Percentiles rank a stretch among this genome's conserved stretches.
These are phyloP conservation scores for Gonatopus flavifemur DNA, from an alignment of 1,140 invertebrate genomes.

Conservation along the genomic window DNA sequence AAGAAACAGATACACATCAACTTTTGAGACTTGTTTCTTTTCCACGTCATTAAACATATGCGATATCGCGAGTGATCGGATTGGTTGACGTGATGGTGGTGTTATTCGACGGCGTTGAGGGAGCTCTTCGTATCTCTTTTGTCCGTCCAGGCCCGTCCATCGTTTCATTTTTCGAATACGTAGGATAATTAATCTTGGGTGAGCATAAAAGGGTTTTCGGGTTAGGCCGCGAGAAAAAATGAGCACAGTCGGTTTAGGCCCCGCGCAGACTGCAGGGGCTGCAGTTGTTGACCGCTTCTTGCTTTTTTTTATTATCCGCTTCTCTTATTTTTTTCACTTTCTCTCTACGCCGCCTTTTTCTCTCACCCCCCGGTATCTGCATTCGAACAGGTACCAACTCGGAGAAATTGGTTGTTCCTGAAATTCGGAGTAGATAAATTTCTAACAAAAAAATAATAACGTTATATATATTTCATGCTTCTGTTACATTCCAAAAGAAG, in stretches of 20 bases:
- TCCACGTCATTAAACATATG: too few species aligned
- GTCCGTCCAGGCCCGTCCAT: too few species aligned
- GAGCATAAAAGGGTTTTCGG: conserved; percentile 58
- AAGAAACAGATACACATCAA: too few species aligned
- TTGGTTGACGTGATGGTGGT: neutral
- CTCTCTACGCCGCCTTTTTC: conserved; percentile 19
- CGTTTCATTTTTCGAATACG: conserved; percentile 57
- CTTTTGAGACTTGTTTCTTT: too few species aligned
- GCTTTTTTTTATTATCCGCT: conserved; percentile 30
- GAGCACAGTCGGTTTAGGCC: conserved; percentile 39
- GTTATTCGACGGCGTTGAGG: conserved; percentile 5
- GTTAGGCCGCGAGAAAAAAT: conserved; percentile 56
- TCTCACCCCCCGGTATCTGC: conserved; percentile 9
- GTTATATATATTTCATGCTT: neutral
- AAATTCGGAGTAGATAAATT: too few species aligned
- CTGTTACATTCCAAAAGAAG: neutral
- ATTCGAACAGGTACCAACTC: too few species aligned
- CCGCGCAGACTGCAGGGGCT: too few species aligned
- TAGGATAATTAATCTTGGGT: conserved; percentile 57
- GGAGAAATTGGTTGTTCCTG: too few species aligned
- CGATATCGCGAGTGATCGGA: conserved; percentile 11
- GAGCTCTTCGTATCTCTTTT: conserved; percentile 35
- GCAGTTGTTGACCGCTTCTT: conserved; percentile 38
- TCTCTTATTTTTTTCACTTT: conserved; percentile 13
- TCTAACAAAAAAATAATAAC: too few species aligned